Evolutionary conservation across 2,888 invertebrate genomes (phyloP).

Genomic region (Mesodorylaimus sp.): DNA sequence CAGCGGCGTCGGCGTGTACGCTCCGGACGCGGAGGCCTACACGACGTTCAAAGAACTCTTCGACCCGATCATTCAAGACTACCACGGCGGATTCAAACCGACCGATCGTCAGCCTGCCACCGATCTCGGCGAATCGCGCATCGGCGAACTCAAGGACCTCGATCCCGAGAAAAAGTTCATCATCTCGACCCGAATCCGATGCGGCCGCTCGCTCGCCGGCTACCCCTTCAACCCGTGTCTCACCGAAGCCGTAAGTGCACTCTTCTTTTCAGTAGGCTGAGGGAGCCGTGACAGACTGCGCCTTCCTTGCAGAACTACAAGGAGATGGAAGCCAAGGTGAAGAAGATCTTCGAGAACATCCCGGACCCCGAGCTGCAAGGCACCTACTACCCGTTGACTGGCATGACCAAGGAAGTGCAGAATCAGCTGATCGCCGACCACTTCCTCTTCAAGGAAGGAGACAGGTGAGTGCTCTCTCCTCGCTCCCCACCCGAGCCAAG

Average conservation of each 20-base stretch:
- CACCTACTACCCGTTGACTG: slow-evolving; percentile 68
- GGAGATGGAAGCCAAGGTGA: slow-evolving; percentile 57
- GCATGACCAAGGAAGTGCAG: slow-evolving; percentile 37
- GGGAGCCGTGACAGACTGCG: too few species aligned
- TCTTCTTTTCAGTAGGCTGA: too few species aligned
- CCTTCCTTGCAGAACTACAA: slow-evolving; percentile 56
- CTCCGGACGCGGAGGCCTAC: slow-evolving; percentile 89
- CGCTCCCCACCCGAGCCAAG: too few species aligned
- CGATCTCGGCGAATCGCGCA: slow-evolving; percentile 64
- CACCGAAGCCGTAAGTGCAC: too few species aligned
- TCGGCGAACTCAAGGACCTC: slow-evolving; percentile 65
- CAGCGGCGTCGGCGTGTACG: slow-evolving; percentile 89
- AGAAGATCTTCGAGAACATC: slow-evolving; percentile 16
- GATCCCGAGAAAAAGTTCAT: slow-evolving; percentile 69
- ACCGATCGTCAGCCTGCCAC: slow-evolving; percentile 76
- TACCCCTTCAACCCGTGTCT: slow-evolving; percentile 95
- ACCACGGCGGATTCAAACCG: slow-evolving; percentile 67
- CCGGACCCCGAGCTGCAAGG: slow-evolving; percentile 56
- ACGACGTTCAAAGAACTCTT: slow-evolving; percentile 74
- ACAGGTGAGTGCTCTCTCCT: too few species aligned
- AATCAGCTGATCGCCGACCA: slow-evolving; percentile 89
- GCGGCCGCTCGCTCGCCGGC: slow-evolving; percentile 62
- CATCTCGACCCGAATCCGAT: slow-evolving; percentile 81
- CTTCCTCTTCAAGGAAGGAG: slow-evolving; percentile 93
- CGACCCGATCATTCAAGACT: slow-evolving; percentile 88